Evolutionary conservation across 2,113 vertebrate genomes (phyloP).

Genomic region (Rostratula benghalensis): DNA sequence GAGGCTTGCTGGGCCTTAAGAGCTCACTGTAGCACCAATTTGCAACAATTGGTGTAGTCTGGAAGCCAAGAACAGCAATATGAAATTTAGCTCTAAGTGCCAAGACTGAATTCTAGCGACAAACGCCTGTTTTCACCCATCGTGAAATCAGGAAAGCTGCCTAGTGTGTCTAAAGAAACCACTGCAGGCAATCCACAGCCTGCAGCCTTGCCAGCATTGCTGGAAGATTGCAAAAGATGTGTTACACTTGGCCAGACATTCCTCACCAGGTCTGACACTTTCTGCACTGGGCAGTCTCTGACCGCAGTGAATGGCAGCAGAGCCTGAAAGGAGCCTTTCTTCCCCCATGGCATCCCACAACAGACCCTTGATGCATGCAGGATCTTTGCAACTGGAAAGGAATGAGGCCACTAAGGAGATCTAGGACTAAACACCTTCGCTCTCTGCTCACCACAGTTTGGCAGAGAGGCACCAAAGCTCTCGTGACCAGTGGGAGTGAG

Average conservation of each 20-base stretch:
- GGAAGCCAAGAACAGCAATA: background rate
- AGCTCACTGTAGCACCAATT: background rate
- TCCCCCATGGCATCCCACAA: fast-evolving
- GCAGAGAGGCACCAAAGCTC: background rate
- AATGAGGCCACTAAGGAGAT: background rate
- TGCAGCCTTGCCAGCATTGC: fast-evolving
- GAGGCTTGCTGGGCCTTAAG: background rate
- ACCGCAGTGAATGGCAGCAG: background rate
- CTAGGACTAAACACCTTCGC: background rate
- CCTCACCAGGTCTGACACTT: background rate
- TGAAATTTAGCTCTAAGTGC: background rate
- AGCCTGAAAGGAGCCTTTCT: background rate
- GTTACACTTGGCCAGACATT: background rate
- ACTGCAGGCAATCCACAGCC: background rate
- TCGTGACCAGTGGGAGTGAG: background rate
- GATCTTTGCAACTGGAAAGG: background rate
- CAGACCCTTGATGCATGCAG: background rate
- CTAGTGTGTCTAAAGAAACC: conserved; percentile 22
- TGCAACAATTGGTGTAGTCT: background rate
- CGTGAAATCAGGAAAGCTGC: conserved; percentile 44
- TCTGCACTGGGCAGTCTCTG: background rate
- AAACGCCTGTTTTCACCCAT: background rate
- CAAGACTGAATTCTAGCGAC: background rate
- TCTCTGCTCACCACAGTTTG: fast-evolving
- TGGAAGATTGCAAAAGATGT: background rate